These are phyloP conservation scores for Sylvia atricapilla DNA, from an alignment of 2,113 vertebrate species.

Conservation along the genomic window DNA sequence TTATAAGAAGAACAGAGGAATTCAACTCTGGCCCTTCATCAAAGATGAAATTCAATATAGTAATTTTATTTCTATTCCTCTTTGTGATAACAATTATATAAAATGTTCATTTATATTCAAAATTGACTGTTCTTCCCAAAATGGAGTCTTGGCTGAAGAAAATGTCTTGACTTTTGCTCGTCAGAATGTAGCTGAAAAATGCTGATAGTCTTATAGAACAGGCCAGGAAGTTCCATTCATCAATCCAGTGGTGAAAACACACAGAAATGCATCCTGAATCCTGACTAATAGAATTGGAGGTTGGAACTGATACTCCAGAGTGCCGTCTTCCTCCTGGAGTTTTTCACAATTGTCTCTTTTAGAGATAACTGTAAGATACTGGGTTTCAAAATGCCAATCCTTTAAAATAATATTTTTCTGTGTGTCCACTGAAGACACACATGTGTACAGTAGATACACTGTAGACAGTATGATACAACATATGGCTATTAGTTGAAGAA, in stretches of 20 bases:
- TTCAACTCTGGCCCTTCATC: neutral
- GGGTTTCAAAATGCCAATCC: neutral
- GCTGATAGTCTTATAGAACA: neutral
- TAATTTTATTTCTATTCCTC: neutral
- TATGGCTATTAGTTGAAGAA: neutral
- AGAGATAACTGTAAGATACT: neutral
- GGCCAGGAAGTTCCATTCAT: fast-evolving
- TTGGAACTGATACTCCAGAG: neutral
- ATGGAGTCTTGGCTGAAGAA: neutral
- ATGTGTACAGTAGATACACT: too few species aligned
- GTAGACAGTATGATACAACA: neutral
- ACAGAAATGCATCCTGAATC: neutral
- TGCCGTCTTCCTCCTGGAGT: fast-evolving
- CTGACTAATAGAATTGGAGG: neutral
- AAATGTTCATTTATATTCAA: neutral
- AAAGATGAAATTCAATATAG: neutral
- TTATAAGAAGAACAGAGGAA: neutral
- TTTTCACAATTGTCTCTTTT: neutral
- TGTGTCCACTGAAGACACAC: neutral
- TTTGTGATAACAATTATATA: neutral
- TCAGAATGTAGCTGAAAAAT: neutral
- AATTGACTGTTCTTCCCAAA: neutral
- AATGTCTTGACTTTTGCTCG: neutral
- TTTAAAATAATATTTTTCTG: neutral
- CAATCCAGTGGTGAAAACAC: neutral